These are phyloP conservation scores for Tortrix viridana DNA, from an alignment of 2,888 invertebrate genomes.

Conservation along the genomic window DNA sequence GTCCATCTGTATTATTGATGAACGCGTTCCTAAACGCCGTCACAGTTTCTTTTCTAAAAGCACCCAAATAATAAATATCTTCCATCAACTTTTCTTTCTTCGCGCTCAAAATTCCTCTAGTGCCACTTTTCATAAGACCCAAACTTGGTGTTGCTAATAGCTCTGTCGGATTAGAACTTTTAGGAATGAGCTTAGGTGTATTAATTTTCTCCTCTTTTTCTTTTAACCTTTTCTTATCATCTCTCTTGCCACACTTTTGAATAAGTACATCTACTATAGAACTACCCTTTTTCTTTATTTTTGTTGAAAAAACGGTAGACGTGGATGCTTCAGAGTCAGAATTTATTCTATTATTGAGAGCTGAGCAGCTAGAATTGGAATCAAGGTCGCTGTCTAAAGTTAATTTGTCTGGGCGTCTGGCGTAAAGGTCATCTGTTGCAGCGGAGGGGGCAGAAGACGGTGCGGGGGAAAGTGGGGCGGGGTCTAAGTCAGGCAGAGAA, in stretches of 20 bases:
- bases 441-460: conserved; percentile 85
- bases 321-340: conserved; percentile 88
- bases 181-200: conserved; percentile 82
- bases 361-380: conserved; percentile 87
- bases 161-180: conserved; percentile 81
- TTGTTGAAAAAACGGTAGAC: conserved; percentile 86
- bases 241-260: conserved; percentile 86
- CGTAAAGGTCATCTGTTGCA: conserved; percentile 83
- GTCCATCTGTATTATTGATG: conserved; percentile 85
- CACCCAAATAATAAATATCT: conserved; percentile 85
- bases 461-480: conserved; percentile 88
- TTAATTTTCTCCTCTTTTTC: conserved; percentile 83
- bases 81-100: conserved; percentile 80
- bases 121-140: conserved; percentile 69
- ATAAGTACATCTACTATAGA: conserved; percentile 88
- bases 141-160: conserved; percentile 87
- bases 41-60: conserved; percentile 88
- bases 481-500: conserved; percentile 91
- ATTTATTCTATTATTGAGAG: conserved; percentile 78
- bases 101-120: conserved; percentile 69
- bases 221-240: conserved; percentile 82
- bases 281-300: conserved; percentile 74
- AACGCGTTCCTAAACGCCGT: conserved; percentile 87
- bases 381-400: conserved; percentile 87
- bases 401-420: conserved; percentile 74